Evolutionary conservation across 2,888 invertebrate species (phyloP).

Genomic region (Dolomedes plantarius): DNA sequence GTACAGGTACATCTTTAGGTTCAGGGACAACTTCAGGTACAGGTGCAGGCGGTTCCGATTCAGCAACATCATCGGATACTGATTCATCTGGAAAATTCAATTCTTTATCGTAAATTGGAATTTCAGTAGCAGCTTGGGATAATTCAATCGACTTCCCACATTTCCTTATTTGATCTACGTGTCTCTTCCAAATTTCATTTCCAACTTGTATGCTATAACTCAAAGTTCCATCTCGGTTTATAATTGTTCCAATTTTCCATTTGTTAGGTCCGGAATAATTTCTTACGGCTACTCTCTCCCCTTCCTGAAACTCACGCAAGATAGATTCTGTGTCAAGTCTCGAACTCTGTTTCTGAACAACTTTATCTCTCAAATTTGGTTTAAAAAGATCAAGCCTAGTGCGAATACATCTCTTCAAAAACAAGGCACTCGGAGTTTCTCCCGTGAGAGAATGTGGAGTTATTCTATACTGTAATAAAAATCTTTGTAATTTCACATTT

Average conservation of each 20-base stretch:
- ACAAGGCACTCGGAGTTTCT: conserved; percentile 46
- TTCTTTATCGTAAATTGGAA: conserved; percentile 43
- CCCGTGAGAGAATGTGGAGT: conserved; percentile 44
- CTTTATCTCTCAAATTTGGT: conserved; percentile 45
- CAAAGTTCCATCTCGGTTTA: conserved; percentile 27
- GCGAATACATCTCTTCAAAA: conserved; percentile 37
- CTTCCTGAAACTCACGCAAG: conserved; percentile 54
- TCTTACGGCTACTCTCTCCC: conserved; percentile 48
- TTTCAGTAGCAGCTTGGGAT: conserved; percentile 44
- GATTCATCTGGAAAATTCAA: conserved; percentile 43
- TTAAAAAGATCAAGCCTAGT: conserved; percentile 40
- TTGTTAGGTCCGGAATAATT: conserved; percentile 37
- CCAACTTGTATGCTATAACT: conserved; percentile 40
- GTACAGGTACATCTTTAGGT: conserved; percentile 28
- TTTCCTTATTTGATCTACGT: conserved; percentile 41
- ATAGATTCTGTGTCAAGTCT: conserved; percentile 46
- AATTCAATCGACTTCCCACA: conserved; percentile 45
- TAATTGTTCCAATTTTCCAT: conserved; percentile 47
- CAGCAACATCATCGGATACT: conserved; percentile 47
- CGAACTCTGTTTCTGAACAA: conserved; percentile 46
- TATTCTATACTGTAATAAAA: conserved; percentile 52
- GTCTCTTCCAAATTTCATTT: conserved; percentile 44
- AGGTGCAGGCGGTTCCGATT: conserved; percentile 36
- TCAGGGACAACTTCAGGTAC: conserved; percentile 19
- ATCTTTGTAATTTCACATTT: conserved; percentile 49